These are phyloP conservation scores for Drosophila basisetae DNA, from an alignment of 2,888 invertebrate genomes.

Conservation along the genomic window DNA sequence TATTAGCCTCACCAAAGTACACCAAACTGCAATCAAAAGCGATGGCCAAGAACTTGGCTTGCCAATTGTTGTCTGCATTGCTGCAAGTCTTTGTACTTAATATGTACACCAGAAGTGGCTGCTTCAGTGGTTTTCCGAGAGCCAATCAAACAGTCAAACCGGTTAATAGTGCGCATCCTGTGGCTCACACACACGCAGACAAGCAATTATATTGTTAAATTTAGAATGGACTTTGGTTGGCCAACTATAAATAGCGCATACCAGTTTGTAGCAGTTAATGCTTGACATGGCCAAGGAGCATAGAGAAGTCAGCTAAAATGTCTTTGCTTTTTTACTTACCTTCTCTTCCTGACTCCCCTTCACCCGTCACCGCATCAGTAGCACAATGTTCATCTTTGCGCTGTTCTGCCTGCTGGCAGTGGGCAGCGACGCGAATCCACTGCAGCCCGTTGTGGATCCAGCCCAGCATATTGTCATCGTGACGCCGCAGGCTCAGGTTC, in stretches of 20 bases:
- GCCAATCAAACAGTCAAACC: conserved; percentile 72
- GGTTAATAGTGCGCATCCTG: conserved; percentile 75
- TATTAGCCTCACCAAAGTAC: conserved; percentile 42
- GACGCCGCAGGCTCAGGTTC: conserved; percentile 84
- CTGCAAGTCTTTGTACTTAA: conserved; percentile 48
- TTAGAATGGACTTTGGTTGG: conserved; percentile 76
- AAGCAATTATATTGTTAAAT: conserved; percentile 64
- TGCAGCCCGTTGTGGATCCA: conserved; percentile 64
- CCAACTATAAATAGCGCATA: conserved; percentile 66
- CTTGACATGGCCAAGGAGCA: conserved; percentile 16
- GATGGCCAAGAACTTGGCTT: conserved; percentile 48
- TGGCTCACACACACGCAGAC: conserved; percentile 38
- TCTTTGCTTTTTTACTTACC: conserved; percentile 4
- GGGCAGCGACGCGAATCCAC: conserved; percentile 71
- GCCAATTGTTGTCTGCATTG: conserved; percentile 42
- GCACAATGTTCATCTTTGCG: conserved; percentile 74
- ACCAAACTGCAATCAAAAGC: conserved; percentile 47
- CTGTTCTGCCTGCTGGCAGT: conserved; percentile 74
- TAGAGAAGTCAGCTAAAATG: conserved; percentile 31
- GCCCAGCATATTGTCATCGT: conserved; percentile 83
- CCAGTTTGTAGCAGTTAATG: conserved; percentile 55
- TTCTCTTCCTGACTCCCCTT: background rate
- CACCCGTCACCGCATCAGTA: conserved; percentile 1
- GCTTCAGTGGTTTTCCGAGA: conserved; percentile 45
- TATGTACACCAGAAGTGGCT: conserved; percentile 71